These are phyloP conservation scores for Megamerina dolium DNA, from an alignment of 2,888 invertebrate species.

Conservation along the genomic window DNA sequence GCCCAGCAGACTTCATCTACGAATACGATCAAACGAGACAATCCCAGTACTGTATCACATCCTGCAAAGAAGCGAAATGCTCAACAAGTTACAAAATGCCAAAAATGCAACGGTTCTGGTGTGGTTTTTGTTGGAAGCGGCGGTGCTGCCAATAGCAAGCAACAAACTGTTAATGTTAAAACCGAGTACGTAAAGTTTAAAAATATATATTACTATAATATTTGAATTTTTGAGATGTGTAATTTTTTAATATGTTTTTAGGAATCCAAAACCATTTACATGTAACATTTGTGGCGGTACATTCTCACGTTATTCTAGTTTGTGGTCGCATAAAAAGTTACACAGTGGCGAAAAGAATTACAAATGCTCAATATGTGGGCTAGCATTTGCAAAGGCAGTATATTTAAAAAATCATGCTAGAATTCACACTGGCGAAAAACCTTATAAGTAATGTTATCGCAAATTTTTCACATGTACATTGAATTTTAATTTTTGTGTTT, in stretches of 20 bases:
- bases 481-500: neutral
- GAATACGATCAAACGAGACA: slow-evolving; percentile 30
- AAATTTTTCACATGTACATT: slow-evolving; percentile 11
- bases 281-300: slow-evolving; percentile 83
- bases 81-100: slow-evolving; percentile 75
- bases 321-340: slow-evolving; percentile 84
- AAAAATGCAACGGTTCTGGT: slow-evolving; percentile 83
- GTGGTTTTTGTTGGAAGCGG: slow-evolving; percentile 56
- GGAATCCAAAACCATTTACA: slow-evolving; percentile 75
- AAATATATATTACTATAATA: neutral
- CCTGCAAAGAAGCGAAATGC: slow-evolving; percentile 78
- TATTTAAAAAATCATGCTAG: slow-evolving; percentile 83
- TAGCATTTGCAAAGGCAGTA: slow-evolving; percentile 85
- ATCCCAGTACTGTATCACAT: slow-evolving; percentile 49
- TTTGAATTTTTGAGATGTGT: neutral
- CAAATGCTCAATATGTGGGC: slow-evolving; percentile 80
- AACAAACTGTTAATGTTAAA: slow-evolving; percentile 33
- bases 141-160: slow-evolving; percentile 26
- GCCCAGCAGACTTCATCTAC: slow-evolving; percentile 17
- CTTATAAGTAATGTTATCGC: slow-evolving; percentile 69
- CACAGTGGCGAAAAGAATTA: slow-evolving; percentile 79
- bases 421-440: slow-evolving; percentile 80
- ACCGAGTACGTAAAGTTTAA: slow-evolving; percentile 38
- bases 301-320: slow-evolving; percentile 76
- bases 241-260: slow-evolving; percentile 24